These are phyloP conservation scores for Rhynchonycteris naso DNA, from an alignment of 2,797 vertebrate species.

Conservation along the genomic window DNA sequence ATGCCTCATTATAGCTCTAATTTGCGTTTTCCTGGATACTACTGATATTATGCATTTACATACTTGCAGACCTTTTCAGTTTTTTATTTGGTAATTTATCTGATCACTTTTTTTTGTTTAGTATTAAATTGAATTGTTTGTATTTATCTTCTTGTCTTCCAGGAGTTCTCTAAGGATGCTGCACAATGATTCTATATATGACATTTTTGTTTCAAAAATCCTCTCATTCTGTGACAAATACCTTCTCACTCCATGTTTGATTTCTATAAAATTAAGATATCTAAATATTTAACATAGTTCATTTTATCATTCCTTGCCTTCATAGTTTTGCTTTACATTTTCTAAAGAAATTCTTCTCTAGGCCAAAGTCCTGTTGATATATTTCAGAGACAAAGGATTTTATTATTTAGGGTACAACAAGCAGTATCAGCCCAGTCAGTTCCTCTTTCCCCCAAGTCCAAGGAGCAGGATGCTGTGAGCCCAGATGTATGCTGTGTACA, in stretches of 20 bases:
- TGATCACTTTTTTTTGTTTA: background rate
- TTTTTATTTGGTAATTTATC: conserved; percentile 10
- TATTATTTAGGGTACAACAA: background rate
- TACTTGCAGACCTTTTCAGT: background rate
- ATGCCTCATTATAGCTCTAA: conserved; percentile 5
- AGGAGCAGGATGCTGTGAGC: background rate
- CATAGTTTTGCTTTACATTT: conserved; percentile 11
- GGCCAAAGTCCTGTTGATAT: background rate
- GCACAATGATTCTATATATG: background rate
- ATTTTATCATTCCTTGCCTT: conserved; percentile 8
- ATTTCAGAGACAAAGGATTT: background rate
- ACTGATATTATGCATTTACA: background rate
- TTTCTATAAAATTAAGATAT: conserved; percentile 13
- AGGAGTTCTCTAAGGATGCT: background rate
- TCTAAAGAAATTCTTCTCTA: background rate
- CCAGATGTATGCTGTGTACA: background rate
- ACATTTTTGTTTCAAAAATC: conserved; percentile 29
- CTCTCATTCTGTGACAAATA: background rate
- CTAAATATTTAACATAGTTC: conserved; percentile 32
- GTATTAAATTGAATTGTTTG: background rate
- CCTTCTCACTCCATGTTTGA: background rate
- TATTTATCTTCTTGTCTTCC: background rate
- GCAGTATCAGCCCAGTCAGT: background rate
- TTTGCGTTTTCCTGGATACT: background rate
- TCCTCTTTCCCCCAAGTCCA: no score